Conservation (phyloP, 2,888 invertebrate genomes). For the Diogma glabrata region DNA sequence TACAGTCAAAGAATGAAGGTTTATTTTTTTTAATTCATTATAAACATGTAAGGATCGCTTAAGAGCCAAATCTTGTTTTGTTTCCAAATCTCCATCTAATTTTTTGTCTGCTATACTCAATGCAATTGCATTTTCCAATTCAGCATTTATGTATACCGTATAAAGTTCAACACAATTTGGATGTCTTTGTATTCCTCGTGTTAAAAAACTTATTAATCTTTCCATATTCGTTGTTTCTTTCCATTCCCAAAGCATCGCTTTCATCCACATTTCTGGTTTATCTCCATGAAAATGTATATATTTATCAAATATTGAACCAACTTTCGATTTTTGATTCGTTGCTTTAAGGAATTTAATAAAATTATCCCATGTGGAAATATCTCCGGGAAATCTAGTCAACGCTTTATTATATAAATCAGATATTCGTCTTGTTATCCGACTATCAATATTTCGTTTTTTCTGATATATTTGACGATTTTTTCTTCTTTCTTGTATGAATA, state of each 20-base stretch:
- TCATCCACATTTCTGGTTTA: not conserved
- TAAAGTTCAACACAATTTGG: not conserved
- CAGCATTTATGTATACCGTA: not conserved
- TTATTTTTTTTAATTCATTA: too few species aligned
- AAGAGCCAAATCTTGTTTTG: too few species aligned
- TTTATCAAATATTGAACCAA: not conserved
- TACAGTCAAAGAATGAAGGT: too few species aligned
- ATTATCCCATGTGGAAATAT: not conserved
- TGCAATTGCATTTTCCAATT: not conserved
- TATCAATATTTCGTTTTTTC: not conserved
- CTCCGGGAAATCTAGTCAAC: not conserved
- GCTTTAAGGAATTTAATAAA: conserved; percentile 3
- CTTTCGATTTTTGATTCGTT: not conserved
- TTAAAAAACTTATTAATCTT: not conserved
- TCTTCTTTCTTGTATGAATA: not conserved
- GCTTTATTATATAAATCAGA: not conserved
- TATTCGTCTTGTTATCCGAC: not conserved
- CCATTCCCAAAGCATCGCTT: conserved; percentile 6
- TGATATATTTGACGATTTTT: not conserved
- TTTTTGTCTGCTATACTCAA: not conserved
- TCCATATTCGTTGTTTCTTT: not conserved
- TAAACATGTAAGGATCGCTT: too few species aligned
- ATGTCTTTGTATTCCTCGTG: conserved; percentile 2
- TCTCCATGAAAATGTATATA: conserved; percentile 2
- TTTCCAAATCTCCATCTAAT: too few species aligned